These are phyloP conservation scores for Xiphydria camelus DNA, from an alignment of 2,888 invertebrate genomes.

Conservation along the genomic window DNA sequence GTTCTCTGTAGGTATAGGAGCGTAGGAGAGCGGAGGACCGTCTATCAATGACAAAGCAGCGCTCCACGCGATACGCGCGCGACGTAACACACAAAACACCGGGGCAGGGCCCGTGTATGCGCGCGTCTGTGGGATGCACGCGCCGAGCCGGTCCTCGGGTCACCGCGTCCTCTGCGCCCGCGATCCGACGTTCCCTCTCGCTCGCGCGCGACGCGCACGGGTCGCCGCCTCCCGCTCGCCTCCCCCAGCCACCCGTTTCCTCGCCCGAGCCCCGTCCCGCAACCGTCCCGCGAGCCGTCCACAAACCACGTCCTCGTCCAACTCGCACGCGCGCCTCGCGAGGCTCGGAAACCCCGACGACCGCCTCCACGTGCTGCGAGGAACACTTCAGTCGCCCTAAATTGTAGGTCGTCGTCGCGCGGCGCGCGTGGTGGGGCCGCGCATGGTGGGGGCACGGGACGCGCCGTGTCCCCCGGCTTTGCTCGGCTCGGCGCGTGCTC, in stretches of 20 bases:
- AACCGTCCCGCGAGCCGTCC: constrained; percentile 16
- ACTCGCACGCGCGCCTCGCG: constrained; percentile 37
- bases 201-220: constrained; percentile 3
- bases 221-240: neutral
- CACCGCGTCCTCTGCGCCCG: constrained; percentile 31
- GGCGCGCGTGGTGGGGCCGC: constrained; percentile 26
- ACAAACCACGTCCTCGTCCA: constrained; percentile 18
- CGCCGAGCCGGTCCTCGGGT: constrained; percentile 30
- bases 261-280: constrained; percentile 13
- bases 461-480: constrained; percentile 15
- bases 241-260: constrained; percentile 1
- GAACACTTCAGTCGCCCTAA: constrained; percentile 44
- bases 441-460: constrained; percentile 23
- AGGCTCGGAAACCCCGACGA: constrained; percentile 48
- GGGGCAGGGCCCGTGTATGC: constrained; percentile 6
- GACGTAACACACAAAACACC: constrained; percentile 15
- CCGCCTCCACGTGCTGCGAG: constrained; percentile 54
- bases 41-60: constrained; percentile 20
- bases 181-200: constrained; percentile 8
- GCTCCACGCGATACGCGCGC: constrained; percentile 3
- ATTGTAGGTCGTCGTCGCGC: constrained; percentile 51
- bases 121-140: constrained; percentile 29
- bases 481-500: constrained; percentile 18
- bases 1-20: too few species aligned
- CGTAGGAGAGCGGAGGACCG: constrained; percentile 19